Percentiles rank a stretch among this genome's conserved stretches.
Conservation (phyloP, 2,888 invertebrate genomes). For the Leucania comma region DNA sequence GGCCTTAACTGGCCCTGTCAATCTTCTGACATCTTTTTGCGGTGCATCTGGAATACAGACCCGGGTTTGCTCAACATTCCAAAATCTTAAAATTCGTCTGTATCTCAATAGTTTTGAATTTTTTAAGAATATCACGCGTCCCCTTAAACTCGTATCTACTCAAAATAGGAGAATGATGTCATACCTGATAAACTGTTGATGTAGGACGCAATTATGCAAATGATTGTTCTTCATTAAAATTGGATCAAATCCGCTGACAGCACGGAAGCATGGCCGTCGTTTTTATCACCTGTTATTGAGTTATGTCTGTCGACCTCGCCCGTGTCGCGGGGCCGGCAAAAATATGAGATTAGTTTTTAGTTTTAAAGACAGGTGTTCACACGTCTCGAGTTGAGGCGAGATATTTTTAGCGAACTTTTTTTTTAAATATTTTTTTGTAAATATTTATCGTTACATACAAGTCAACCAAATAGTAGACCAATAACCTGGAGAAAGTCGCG, state of each 20-base stretch:
- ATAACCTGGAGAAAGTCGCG: no score
- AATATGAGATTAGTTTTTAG: conserved; percentile 68
- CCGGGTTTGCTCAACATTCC: no score
- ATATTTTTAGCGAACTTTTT: neutral
- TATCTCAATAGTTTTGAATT: no score
- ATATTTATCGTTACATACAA: no score
- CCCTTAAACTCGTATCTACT: neutral
- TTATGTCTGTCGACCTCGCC: conserved; percentile 78
- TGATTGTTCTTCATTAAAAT: conserved; percentile 46
- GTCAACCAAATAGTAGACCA: no score
- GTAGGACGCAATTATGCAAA: conserved; percentile 39
- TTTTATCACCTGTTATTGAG: conserved; percentile 72
- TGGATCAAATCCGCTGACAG: conserved; percentile 60
- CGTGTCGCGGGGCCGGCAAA: conserved; percentile 75
- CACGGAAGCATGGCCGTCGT: conserved; percentile 62
- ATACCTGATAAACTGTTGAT: conserved; percentile 10
- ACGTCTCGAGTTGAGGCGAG: conserved; percentile 44
- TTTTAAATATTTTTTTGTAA: no score
- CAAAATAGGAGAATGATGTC: conserved; percentile 8
- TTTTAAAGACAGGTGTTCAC: conserved; percentile 55
- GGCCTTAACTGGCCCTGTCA: no score
- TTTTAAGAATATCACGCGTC: no score
- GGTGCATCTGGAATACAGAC: no score
- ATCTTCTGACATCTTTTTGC: no score
- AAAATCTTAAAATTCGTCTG: no score